Evolutionary conservation across 2,797 vertebrate genomes (phyloP).

Genomic region (Bucorvus abyssinicus): DNA sequence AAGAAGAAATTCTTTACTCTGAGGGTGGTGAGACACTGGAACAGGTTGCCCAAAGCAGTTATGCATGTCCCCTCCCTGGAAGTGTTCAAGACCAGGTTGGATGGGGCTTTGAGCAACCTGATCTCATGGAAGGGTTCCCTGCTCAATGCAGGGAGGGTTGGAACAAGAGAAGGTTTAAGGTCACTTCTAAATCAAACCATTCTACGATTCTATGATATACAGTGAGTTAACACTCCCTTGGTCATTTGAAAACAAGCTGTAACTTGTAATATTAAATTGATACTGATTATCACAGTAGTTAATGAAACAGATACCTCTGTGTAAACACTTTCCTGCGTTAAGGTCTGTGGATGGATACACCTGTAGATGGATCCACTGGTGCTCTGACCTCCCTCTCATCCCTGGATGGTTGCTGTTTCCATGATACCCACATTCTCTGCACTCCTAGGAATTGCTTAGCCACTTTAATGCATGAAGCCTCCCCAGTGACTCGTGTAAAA

Average conservation of each 20-base stretch:
- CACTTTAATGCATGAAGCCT: background rate
- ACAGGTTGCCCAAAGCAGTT: background rate
- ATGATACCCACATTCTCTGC: background rate
- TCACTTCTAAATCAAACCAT: background rate
- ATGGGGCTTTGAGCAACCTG: background rate
- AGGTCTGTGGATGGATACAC: background rate
- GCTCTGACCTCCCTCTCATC: background rate
- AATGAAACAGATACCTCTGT: slow-evolving; percentile 23
- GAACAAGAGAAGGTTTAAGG: background rate
- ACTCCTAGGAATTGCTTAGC: background rate
- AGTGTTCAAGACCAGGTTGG: background rate
- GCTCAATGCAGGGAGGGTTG: too few species aligned
- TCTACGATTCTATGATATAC: background rate
- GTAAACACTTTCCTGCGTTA: slow-evolving; percentile 6
- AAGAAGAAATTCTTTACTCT: background rate
- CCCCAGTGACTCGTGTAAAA: background rate
- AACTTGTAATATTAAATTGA: background rate
- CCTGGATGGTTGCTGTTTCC: slow-evolving; percentile 16
- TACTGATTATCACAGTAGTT: background rate
- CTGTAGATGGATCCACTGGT: background rate
- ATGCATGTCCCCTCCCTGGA: background rate
- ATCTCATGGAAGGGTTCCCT: background rate
- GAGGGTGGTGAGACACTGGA: background rate
- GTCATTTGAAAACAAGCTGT: slow-evolving; percentile 32
- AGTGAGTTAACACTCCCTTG: background rate